Evolutionary conservation across 2,888 invertebrate genomes (phyloP), one percentile per base, ranked within the genome.

Genomic region (Mactromeris polynyma): DNA sequence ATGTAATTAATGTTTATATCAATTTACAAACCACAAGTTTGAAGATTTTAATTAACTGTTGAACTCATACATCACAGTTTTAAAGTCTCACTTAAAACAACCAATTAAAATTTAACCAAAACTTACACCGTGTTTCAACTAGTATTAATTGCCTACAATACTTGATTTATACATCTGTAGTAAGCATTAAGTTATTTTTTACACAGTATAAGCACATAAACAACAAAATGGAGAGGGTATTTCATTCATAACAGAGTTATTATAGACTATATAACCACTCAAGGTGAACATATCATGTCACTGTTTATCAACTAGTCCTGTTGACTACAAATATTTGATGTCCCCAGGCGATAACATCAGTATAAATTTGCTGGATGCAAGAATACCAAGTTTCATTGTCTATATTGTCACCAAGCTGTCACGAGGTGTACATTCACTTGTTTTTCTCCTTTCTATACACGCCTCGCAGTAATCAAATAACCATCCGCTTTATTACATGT

Each of bases 281-380:
- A 64, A 64, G 58, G 58, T 64, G 58, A 64, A 64, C 58, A 64
- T 26, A 26, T 64, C 58, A 26, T 64, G 58, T 64, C 26, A 64
- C 58, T 26, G 58, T 64, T 64, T 64, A 64, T 26, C 58, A 64
- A 64, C 26, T 7, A 64, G 73, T 73, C 31, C 46, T 77, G 83
- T 83, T 83, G 46, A 83, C 73, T 42, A 46, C 77, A 83, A 83
- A 11, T 73, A 77, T 83, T 42, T 83, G 11, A 77, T 83, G 40
- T 51, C 73, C 51, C 46, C 31, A 46, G 83, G 42, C 83, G 51
- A 46, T 46, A 51, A 33, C 51, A 33, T 4, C 80, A 80, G 82
- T 36, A 58, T 82, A 64, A 64, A 33, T 51, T 51, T 54, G 21
- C 40, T n/a, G 81, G 21, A 81, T 51, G 81, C 42, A 36, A 81